Conservation (phyloP, 1,140 invertebrate genomes). For the Pollicipes pollicipes region DNA sequence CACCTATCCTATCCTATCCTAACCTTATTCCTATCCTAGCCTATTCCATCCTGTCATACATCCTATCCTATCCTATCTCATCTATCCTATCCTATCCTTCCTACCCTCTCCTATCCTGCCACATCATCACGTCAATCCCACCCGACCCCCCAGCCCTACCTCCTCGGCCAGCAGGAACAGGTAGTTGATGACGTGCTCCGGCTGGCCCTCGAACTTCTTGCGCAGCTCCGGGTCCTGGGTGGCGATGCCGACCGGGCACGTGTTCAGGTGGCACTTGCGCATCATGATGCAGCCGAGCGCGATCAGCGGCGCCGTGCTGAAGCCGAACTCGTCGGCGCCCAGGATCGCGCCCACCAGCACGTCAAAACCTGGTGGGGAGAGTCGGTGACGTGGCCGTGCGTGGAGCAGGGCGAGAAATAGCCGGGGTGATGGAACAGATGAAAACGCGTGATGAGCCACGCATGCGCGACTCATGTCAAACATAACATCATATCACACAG, state of each 20-base stretch:
- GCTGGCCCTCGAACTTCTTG: constrained; percentile 92
- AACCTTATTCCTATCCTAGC: no score
- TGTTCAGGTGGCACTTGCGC: constrained; percentile 98
- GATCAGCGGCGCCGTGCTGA: constrained; percentile 93
- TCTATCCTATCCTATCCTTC: no score
- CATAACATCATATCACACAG: constrained; percentile 51
- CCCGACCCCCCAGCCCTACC: no score
- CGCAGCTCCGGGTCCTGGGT: constrained; percentile 86
- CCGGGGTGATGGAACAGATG: constrained; percentile 39
- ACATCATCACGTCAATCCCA: no score
- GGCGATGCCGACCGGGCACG: constrained; percentile 95
- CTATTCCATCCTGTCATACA: no score
- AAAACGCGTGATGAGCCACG: constrained; percentile 57
- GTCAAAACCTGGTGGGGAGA: constrained; percentile 51
- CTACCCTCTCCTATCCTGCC: no score
- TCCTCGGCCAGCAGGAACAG: constrained; percentile 95
- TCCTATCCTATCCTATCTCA: no score
- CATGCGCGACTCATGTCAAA: constrained; percentile 26
- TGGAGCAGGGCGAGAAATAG: constrained; percentile 50
- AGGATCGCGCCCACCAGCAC: constrained; percentile 88
- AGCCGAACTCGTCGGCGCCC: constrained; percentile 97
- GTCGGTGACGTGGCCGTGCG: constrained; percentile 57
- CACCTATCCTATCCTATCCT: no score
- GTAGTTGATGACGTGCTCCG: constrained; percentile 95
- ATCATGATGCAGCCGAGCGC: constrained; percentile 98